phyloP scores from a whole-genome alignment of 1,140 invertebrate genomes.

The Forficula auricularia region DNA sequence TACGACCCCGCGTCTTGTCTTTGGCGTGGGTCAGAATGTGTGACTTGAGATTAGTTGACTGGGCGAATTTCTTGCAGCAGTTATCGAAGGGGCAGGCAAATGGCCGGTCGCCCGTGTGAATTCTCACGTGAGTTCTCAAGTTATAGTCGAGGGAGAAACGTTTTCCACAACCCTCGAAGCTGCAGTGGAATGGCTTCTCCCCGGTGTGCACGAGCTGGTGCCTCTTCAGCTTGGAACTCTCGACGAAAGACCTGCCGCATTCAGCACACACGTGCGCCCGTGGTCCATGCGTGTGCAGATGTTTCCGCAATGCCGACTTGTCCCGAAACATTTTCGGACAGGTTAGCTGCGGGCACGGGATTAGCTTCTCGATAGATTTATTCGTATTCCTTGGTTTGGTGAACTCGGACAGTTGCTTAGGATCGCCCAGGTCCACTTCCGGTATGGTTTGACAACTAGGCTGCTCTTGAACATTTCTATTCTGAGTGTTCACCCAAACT shows the following conservation, averaged over 20 bases:
- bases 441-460: too few relatives aligned
- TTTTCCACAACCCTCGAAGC: conserved; percentile 95
- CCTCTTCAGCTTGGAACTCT: conserved; percentile 89
- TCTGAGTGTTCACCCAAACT: neutral
- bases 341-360: conserved; percentile 91
- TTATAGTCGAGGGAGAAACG: conserved; percentile 95
- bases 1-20: conserved; percentile 44
- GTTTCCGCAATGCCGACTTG: conserved; percentile 95
- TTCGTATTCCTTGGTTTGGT: too few relatives aligned
- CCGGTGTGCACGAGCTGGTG: conserved; percentile 89
- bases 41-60: conserved; percentile 94
- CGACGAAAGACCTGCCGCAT: conserved; percentile 96
- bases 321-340: conserved; percentile 94
- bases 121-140: conserved; percentile 82
- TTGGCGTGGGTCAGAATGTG: conserved; percentile 96
- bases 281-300: conserved; percentile 91
- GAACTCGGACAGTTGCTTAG: too few relatives aligned
- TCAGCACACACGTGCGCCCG: conserved; percentile 93
- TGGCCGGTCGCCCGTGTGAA: conserved; percentile 91
- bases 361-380: conserved; percentile 45
- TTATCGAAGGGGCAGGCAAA: conserved; percentile 97
- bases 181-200: conserved; percentile 93
- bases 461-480: neutral
- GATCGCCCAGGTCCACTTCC: too few relatives aligned
- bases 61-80: conserved; percentile 96